Evolutionary conservation across 2,888 invertebrate species (phyloP).

Genomic region (Platycnemis pennipes): DNA sequence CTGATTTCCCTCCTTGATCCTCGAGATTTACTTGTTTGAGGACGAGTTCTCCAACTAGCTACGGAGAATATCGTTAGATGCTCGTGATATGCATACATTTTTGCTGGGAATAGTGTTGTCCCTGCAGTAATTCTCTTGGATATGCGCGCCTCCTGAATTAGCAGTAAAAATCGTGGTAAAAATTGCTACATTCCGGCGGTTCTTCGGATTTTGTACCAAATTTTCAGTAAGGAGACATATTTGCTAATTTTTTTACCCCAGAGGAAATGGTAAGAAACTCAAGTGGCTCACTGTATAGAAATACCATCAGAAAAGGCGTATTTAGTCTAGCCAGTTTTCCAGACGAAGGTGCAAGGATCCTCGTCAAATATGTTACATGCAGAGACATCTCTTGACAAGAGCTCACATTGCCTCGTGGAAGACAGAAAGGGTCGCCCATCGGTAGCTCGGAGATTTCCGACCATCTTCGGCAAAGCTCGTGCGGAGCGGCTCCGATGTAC

Average conservation of each 20-base stretch:
- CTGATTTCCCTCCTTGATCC: neutral
- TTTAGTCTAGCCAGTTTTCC: neutral
- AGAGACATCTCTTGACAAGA: constrained; percentile 56
- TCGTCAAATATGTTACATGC: constrained; percentile 44
- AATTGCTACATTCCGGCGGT: no score
- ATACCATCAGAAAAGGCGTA: constrained; percentile 4
- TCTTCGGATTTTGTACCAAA: no score
- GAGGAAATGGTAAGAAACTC: neutral
- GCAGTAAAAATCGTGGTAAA: no score
- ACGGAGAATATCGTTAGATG: neutral
- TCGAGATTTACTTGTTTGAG: neutral
- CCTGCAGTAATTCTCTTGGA: neutral
- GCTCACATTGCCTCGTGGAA: neutral
- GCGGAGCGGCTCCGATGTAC: constrained; percentile 39
- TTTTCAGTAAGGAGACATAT: neutral
- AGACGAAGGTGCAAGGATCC: neutral
- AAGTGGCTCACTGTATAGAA: neutral
- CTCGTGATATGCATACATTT: neutral
- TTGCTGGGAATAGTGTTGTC: neutral
- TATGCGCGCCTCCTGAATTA: no score
- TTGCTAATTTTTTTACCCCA: neutral
- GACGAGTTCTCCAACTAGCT: neutral
- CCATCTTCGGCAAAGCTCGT: constrained; percentile 47
- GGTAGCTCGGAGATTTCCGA: constrained; percentile 36
- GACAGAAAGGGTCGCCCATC: neutral